These are phyloP conservation scores for Aproaerema taeniolella DNA, from an alignment of 2,888 invertebrate genomes.

Conservation along the genomic window DNA sequence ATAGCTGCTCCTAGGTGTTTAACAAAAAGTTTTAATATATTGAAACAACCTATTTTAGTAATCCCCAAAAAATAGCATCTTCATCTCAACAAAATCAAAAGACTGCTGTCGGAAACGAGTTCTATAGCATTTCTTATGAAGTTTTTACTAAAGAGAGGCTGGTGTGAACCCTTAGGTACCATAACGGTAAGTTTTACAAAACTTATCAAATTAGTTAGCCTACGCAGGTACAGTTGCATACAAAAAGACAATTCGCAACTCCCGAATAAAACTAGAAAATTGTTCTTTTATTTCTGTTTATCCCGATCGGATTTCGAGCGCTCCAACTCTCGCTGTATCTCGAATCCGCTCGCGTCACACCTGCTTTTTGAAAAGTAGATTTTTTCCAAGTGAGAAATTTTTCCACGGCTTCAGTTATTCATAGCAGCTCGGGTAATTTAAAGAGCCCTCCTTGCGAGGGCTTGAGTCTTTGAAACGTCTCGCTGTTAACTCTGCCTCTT, in stretches of 20 bases:
- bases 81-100: no score
- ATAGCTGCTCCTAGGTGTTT: no score
- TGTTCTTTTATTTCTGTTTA: constrained; percentile 22
- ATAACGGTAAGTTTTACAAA: no score
- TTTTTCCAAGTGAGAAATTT: constrained; percentile 18
- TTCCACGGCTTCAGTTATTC: constrained; percentile 29
- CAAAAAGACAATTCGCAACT: constrained; percentile 2
- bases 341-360: constrained; percentile 8
- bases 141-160: no score
- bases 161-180: no score
- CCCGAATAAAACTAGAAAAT: constrained; percentile 21
- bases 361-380: constrained; percentile 22
- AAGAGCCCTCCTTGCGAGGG: constrained; percentile 24
- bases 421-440: constrained; percentile 26
- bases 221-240: no score
- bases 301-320: constrained; percentile 22
- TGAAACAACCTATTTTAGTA: no score
- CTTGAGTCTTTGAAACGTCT: constrained; percentile 23
- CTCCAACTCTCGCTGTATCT: constrained; percentile 12
- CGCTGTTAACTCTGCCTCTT: constrained; percentile 29
- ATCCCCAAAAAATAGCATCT: no score
- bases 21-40: no score
- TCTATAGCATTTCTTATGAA: no score
- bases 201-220: no score
- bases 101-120: no score